Evolutionary conservation across 2,888 invertebrate species (phyloP), one percentile per base, ranked within the genome.

Genomic region (Nomada fabriciana): DNA sequence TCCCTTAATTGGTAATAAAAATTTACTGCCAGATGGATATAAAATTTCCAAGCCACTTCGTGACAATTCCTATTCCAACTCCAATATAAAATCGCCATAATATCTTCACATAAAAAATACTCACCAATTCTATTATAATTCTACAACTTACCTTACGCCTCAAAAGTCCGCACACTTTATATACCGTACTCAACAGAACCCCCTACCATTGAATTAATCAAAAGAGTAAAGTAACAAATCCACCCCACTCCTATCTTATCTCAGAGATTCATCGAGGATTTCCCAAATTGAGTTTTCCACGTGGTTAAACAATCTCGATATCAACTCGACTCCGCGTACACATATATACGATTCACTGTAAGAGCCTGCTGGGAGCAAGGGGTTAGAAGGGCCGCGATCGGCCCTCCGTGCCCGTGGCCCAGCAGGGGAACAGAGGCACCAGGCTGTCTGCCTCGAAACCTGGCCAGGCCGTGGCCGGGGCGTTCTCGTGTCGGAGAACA

Each of bases 391-490:
- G 80, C 67, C 73, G 73, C 57, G 42, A 76, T 67, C 43, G 82
- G 43, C 74, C 80, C 83, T 75, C 76, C 76, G 81, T 67, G 89
- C 88, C 87, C 76, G 80, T 82, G 71, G 80, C 91, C 68, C 91
- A 91, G 91, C 92, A 84, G 91, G 92, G 91, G 90, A 53, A 80
- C 80, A 65, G 81, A 85, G 92, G 92, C 92, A 92, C 92, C 92
- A 92, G 82, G 91, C 92, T 91, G 92, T 92, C 92, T 92, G 90
- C 90, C 85, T 78, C 83, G 85, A 85, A 85, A 78, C 88, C 60
- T 11, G 86, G 80, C 82, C 81, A 79, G 72, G 77, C 60, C 65
- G 61, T 71, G 68, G 64, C 75, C 78, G 78, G 78, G 76, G 77
- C 84, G 82, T 83, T 76, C 76, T 81, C 86, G 69, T 78, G 77